Base-by-base conservation (phyloP, 2,797 vertebrate species). In the Picus viridis region DNA sequence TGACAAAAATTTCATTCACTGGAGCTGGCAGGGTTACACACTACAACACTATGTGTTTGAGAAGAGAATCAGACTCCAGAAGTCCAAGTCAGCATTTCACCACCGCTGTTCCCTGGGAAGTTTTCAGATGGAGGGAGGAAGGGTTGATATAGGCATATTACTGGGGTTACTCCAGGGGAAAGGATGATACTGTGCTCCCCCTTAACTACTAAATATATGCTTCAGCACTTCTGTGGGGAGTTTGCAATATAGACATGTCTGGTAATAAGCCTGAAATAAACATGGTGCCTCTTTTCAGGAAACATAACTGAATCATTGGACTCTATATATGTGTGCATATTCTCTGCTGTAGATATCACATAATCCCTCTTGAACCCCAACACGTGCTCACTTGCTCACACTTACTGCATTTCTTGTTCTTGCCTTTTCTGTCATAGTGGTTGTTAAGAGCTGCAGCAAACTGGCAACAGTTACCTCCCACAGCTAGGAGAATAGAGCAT, bases 361-460 rank as follows among this genome's bases (percentile, higher is more conserved):
- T 81, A 57, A 86, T 53, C 47, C 62, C 41, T 64, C 24, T 49
- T 67, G 69, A 76, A 82, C 67, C 81, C 34, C 3, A 4, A 56
- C 69, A 82, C 3, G 7, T 92, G 73, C 73, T 93, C 68, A 12
- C 53, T 85, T 78, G 59, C 68, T 95, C 39, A 34, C 67, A 73
- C 83, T 89, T 69, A 73, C 65, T 69, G 56, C 51, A 4, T 92
- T 76, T 94, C 90, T 94, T 51, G 4, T 93, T 94, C 92, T 91
- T 91, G 63, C 80, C 71, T 95, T 93, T 94, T 87, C 81, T 89
- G 63, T 90, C 91, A 47, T 72, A 81, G 88, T 49, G 63, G 23
- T 59, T 88, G n/a, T 65, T 74, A 82, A 83, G 67, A 91, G 12
- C 81, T 87, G 73, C 86, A 88, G 68, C 77, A 86, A 71, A 79